Evolutionary conservation across 2,888 invertebrate genomes (phyloP), one percentile per base, ranked within the genome.

Genomic region (Hyposoter didymator): DNA sequence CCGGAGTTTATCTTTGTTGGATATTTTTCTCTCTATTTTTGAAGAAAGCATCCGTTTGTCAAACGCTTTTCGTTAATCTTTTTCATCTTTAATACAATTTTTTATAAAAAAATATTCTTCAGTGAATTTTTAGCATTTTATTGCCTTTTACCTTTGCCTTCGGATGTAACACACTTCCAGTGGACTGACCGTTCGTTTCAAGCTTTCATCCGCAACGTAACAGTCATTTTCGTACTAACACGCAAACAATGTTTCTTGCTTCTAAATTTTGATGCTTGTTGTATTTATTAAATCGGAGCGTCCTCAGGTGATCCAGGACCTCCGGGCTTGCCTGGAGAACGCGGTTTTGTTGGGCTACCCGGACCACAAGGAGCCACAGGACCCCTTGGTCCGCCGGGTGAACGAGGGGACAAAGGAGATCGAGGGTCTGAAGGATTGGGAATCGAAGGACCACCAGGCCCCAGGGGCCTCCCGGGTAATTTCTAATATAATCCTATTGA

Each of bases 391-490:
- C 91, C 94, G 0, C 91, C 94, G 7, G 97, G 97, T 0, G 96
- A 96, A 88, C 95, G 95, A 87, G 97, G 97, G 0, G 96, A 96
- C 82, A 97, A 96, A 90, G 98, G 98, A 0, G 97, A 97, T 22
- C 94, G 96, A 88, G 96, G 95, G 45, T 94, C 95, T 0, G 96
- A 97, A 91, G 98, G 98, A 0, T 94, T 96, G 4, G 97, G 98
- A 0, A 90, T 96, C 19, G 97, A 97, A 90, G 98, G 98, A 0
- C 95, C 96, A 0, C 95, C 95, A 76, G 98, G 98, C 3, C 95
- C 95, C 0, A 95, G 95, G 87, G 98, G 98, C 64, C 90, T 94
- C 79, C 95, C 95, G 94, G 97, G 97, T 96, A 94, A 49, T 49
- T 69, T n/a, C n/a, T n/a, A n/a, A n/a, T n/a, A n/a, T n/a, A n/a